A percentile compares a stretch with the other conserved stretches of the same genome.
phyloP scores from a whole-genome alignment of 2,797 vertebrate species.

The Muraenolepis orangiensis region DNA sequence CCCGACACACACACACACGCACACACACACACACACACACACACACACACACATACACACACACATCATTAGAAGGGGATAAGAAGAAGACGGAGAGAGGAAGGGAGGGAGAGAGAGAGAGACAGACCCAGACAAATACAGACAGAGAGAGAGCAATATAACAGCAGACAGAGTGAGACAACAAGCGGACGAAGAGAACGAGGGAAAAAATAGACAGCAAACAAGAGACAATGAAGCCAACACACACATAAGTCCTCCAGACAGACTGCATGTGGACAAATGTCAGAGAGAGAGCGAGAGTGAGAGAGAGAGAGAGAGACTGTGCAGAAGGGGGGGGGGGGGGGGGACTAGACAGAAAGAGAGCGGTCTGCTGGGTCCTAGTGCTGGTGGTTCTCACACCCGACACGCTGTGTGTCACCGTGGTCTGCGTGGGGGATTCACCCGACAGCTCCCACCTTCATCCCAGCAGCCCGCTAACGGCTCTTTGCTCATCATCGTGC shows the following conservation, averaged over 20 bases:
- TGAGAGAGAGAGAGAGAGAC: neutral
- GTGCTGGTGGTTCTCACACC: neutral
- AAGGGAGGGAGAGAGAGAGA: neutral
- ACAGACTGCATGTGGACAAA: neutral
- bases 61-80: neutral
- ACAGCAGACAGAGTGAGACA: too few relatives aligned
- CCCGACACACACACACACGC: too few relatives aligned
- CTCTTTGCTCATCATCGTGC: neutral
- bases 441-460: neutral
- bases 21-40: too few relatives aligned
- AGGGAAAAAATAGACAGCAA: neutral
- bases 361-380: neutral
- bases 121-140: neutral
- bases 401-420: neutral
- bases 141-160: too few relatives aligned
- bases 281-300: constrained; percentile 9
- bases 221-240: neutral
- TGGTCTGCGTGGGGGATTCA: neutral
- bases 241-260: neutral
- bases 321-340: neutral
- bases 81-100: neutral
- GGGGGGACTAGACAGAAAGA: neutral
- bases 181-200: too few relatives aligned
- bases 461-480: neutral
- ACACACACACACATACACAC: too few relatives aligned